A percentile compares a stretch with the other conserved stretches of the same genome.
Evolutionary conservation across 2,888 invertebrate species (phyloP).

Genomic region (Sepiola atlantica): DNA sequence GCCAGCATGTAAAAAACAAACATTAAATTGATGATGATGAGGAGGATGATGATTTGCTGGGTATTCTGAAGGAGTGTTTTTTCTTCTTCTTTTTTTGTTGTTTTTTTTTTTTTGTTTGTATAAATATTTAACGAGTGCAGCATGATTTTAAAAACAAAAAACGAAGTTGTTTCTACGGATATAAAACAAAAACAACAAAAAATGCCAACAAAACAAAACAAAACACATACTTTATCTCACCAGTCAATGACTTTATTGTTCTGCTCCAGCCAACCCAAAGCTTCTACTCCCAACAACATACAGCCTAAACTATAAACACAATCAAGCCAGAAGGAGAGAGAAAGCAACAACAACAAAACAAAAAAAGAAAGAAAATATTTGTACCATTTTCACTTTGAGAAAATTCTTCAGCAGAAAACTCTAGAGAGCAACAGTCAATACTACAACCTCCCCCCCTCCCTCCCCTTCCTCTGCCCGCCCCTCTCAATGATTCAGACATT

Average conservation of each 20-base stretch:
- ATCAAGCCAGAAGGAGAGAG: not conserved
- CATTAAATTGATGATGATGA: too few species aligned
- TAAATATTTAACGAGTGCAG: not conserved
- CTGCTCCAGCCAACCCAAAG: not conserved
- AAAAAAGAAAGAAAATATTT: not conserved
- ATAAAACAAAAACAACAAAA: not conserved
- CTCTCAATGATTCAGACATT: constrained; percentile 8
- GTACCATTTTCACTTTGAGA: constrained; percentile 15
- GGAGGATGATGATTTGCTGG: not conserved
- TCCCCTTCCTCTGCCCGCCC: not conserved
- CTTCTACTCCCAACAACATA: not conserved
- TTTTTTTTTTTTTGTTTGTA: too few species aligned
- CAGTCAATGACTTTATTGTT: constrained; percentile 32
- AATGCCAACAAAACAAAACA: too few species aligned
- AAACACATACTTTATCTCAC: not conserved
- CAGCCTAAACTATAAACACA: constrained; percentile 12
- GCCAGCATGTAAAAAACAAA: too few species aligned
- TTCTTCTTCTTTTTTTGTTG: too few species aligned
- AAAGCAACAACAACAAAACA: not conserved
- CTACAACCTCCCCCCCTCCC: not conserved
- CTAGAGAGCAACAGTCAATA: not conserved
- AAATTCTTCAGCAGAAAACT: not conserved
- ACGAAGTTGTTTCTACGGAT: not conserved
- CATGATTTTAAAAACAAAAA: constrained; percentile 8
- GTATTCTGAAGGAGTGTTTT: not conserved